Percentiles rank a stretch among this genome's conserved stretches.
These are phyloP conservation scores for Hoplodrina blanda DNA, from an alignment of 2,888 invertebrate species.

Conservation along the genomic window DNA sequence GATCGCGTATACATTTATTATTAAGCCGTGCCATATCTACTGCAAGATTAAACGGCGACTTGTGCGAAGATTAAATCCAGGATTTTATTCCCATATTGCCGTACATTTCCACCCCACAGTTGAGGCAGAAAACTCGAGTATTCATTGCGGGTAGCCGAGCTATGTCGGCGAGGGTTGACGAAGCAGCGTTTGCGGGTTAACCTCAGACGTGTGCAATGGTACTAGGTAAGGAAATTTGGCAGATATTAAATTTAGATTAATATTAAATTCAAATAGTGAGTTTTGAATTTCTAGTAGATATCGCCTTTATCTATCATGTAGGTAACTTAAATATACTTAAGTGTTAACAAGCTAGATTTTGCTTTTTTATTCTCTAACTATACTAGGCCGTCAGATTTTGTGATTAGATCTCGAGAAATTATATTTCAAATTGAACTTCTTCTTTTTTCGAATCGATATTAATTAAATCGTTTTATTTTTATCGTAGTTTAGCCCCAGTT, in stretches of 20 bases:
- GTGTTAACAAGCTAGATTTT: too few species aligned
- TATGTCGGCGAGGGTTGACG: constrained; percentile 79
- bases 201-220: constrained; percentile 51
- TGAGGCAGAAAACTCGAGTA: constrained; percentile 87
- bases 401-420: neutral
- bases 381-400: too few species aligned
- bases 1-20: constrained; percentile 88
- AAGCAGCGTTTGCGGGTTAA: constrained; percentile 62
- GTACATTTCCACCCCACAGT: constrained; percentile 85
- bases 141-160: constrained; percentile 87
- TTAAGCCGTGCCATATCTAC: constrained; percentile 86
- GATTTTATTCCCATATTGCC: constrained; percentile 89
- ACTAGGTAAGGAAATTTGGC: constrained; percentile 33
- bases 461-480: too few species aligned
- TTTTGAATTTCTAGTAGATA: constrained; percentile 2
- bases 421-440: neutral
- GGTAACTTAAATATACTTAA: neutral
- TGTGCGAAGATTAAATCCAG: constrained; percentile 88
- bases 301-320: neutral
- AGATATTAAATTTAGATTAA: constrained; percentile 46
- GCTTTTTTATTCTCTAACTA: too few species aligned
- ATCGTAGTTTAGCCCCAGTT: too few species aligned
- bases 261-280: constrained; percentile 13
- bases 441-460: too few species aligned
- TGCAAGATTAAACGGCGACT: constrained; percentile 88